phyloP scores from a whole-genome alignment of 2,797 vertebrate genomes.

The Brachyrhaphis roseni region DNA sequence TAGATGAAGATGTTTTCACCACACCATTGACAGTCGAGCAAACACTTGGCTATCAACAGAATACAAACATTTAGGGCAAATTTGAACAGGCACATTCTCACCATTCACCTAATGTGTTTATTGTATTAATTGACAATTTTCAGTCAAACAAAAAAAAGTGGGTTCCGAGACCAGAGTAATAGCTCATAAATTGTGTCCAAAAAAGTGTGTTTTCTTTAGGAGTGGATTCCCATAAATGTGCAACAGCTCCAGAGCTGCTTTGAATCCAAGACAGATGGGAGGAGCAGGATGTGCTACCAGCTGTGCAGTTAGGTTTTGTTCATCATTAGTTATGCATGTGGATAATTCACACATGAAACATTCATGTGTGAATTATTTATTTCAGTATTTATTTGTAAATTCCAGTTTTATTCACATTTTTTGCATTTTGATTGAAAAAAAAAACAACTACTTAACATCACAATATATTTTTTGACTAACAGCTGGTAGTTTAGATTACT shows the following conservation, averaged over 20 bases:
- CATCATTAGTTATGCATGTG: conserved; percentile 9
- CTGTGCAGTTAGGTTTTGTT: conserved; percentile 7
- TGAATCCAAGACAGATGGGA: conserved; percentile 9
- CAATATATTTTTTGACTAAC: neutral
- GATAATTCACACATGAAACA: conserved; percentile 8
- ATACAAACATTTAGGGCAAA: neutral
- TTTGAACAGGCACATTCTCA: neutral
- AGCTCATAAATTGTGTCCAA: neutral
- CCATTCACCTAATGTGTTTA: neutral
- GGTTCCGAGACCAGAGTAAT: neutral
- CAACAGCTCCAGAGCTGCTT: conserved; percentile 1
- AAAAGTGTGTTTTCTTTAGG: neutral
- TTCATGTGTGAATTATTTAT: conserved; percentile 2
- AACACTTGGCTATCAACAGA: no score
- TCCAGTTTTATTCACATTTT: neutral
- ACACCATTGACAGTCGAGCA: neutral
- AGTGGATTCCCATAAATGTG: neutral
- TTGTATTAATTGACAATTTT: no score
- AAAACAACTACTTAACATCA: no score
- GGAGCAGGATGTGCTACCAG: conserved; percentile 8
- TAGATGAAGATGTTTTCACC: neutral
- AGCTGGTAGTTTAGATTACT: neutral
- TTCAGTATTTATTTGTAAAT: neutral
- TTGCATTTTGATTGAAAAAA: neutral
- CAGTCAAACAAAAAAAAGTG: neutral